phyloP scores from a whole-genome alignment of 2,888 invertebrate species.

The Nymphalis urticae region DNA sequence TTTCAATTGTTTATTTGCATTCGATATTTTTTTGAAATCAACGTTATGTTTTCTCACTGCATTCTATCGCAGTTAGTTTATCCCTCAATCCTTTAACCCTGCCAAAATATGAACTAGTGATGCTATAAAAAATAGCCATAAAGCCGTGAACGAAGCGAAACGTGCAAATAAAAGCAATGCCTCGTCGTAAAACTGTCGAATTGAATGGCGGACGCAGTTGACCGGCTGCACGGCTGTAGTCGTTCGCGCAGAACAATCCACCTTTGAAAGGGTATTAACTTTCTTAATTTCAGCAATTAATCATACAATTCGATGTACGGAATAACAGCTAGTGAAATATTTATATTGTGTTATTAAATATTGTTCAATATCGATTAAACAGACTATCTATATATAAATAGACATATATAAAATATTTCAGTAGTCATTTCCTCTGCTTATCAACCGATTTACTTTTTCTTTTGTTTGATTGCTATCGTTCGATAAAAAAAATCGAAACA shows the following conservation, averaged over 20 bases:
- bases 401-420: too few species aligned
- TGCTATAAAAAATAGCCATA: slow-evolving; percentile 73
- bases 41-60: slow-evolving; percentile 10
- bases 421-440: too few species aligned
- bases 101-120: slow-evolving; percentile 71
- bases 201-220: slow-evolving; percentile 54
- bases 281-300: slow-evolving; percentile 22
- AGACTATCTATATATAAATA: too few species aligned
- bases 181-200: slow-evolving; percentile 71
- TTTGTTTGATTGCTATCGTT: too few species aligned
- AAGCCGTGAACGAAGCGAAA: slow-evolving; percentile 66
- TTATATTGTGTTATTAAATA: neutral
- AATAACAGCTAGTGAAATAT: neutral
- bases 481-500: too few species aligned
- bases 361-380: too few species aligned
- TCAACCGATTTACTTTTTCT: too few species aligned
- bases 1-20: neutral
- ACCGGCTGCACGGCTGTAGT: slow-evolving; percentile 46
- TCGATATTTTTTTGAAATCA: slow-evolving; percentile 18
- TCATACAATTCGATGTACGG: neutral
- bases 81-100: slow-evolving; percentile 63
- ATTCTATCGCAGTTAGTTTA: slow-evolving; percentile 47
- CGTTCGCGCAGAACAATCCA: slow-evolving; percentile 42
- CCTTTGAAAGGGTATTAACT: slow-evolving; percentile 30
- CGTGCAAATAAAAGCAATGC: slow-evolving; percentile 66